Percentiles rank a stretch among this genome's conserved stretches.
Conservation (phyloP, 2,797 vertebrate genomes). For the Coracias cyanogaster region DNA sequence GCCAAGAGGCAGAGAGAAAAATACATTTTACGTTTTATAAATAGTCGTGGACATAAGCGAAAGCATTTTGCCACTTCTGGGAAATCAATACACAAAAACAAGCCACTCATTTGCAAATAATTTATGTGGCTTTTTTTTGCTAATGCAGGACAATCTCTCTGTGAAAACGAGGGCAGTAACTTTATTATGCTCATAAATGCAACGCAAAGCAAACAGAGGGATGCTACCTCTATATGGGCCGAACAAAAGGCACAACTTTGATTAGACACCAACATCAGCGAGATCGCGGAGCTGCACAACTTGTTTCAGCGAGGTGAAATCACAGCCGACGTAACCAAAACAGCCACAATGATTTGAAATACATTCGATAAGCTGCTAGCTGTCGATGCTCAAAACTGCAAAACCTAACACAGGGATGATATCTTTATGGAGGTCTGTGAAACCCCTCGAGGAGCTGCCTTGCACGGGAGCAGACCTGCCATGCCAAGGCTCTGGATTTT, state of each 20-base stretch:
- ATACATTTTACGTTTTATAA: constrained; percentile 65
- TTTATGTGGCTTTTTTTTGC: constrained; percentile 69
- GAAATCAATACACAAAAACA: constrained; percentile 72
- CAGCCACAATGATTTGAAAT: background rate
- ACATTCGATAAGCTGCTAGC: background rate
- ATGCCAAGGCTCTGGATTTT: background rate
- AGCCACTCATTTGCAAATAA: constrained; percentile 72
- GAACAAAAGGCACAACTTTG: constrained; percentile 46
- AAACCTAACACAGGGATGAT: fast-evolving
- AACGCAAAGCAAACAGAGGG: constrained; percentile 65
- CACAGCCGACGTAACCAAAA: background rate
- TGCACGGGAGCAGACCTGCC: background rate
- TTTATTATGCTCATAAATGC: constrained; percentile 75
- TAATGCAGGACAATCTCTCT: constrained; percentile 74
- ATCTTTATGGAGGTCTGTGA: background rate
- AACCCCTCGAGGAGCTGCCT: background rate
- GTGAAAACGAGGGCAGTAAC: constrained; percentile 76
- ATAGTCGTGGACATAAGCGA: constrained; percentile 65
- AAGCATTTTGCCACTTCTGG: constrained; percentile 72
- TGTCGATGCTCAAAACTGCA: background rate
- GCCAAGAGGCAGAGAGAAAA: constrained; percentile 57
- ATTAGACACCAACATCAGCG: constrained; percentile 8
- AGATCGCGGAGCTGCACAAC: background rate
- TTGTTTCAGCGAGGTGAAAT: constrained; percentile 8
- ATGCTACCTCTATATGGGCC: background rate